Base-by-base conservation (phyloP, 2,888 invertebrate genomes). In the Nebria brevicollis region DNA sequence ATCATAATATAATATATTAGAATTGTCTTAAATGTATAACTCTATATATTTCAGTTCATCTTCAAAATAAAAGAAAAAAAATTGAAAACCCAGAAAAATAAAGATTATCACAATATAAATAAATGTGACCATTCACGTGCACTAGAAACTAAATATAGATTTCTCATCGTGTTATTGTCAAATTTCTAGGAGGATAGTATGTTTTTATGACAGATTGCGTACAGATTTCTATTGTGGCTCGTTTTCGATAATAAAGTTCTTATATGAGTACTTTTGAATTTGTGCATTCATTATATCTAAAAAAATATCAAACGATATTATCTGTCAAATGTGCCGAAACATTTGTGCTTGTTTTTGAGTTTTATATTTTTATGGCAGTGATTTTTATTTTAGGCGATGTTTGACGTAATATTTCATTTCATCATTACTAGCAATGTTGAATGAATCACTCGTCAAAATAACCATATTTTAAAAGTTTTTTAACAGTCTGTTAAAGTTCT, bases 101-200 rank as follows among this genome's bases (percentile, higher is more conserved):
- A 83, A 85, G 86, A 87, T 87, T 86, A 87, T 87, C 86, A 87
- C 87, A 86, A 87, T 85, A 84, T 54, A 81, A 77, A 72, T 77
- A 81, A 73, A 54, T 81, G 81, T 81, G 81, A 81, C 80, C 80
- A 81, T 81, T 80, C 80, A 54, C 75, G 70, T 80, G 80, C 80
- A 80, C 80, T 75, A 54, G 54, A 80, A 54, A 54, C 4, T 54
- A 54, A 54, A 54, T 54, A 54, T 54, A 54, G 54, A 54, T 54
- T 54, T 54, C 54, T 54, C 54, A 54, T 54, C 54, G 7, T 54
- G 8, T 54, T 54, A 8, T 8, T 1, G 34, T 34, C 34, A 34
- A 34, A 54, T 54, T 54, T 54, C 54, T 54, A 54, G 54, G 54
- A 54, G 54, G 54, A 54, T 54, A 8, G 7, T 6, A 54, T 54